A percentile compares a stretch with the other conserved stretches of the same genome.
Conservation (phyloP, 2,113 vertebrate genomes). For the Spheniscus mendiculus region DNA sequence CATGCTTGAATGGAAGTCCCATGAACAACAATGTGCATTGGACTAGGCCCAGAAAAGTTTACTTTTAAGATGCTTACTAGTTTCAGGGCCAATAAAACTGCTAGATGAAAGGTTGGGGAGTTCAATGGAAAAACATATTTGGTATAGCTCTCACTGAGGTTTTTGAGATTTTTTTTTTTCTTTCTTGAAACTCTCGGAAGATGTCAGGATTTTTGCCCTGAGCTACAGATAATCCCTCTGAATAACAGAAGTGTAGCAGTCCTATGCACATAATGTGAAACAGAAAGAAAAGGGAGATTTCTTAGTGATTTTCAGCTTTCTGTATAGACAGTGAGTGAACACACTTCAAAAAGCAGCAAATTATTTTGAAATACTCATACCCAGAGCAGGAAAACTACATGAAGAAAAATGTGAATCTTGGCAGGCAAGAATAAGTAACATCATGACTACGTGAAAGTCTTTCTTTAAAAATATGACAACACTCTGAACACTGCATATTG, state of each 20-base stretch:
- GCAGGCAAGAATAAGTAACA: not conserved
- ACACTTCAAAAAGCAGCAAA: not conserved
- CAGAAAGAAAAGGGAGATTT: not conserved
- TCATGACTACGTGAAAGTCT: not conserved
- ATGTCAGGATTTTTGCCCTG: not conserved
- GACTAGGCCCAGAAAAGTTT: not conserved
- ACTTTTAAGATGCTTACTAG: not conserved
- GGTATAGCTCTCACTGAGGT: not conserved
- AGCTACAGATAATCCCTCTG: not conserved
- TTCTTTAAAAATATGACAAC: not conserved
- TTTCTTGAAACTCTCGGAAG: not conserved
- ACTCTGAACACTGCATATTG: not conserved
- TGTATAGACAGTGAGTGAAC: not conserved
- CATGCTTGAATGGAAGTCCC: not conserved
- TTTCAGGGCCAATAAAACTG: not conserved
- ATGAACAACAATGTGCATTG: not conserved
- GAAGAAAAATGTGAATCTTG: not conserved
- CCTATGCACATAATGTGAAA: not conserved
- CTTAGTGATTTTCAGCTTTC: not conserved
- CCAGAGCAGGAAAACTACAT: not conserved
- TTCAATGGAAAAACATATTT: not conserved
- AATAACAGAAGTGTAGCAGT: not conserved
- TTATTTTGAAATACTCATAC: not conserved
- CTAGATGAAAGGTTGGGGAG: not conserved
- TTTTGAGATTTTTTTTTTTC: not conserved